Base-by-base conservation (phyloP, 1,140 invertebrate species). In the Drosophila lini region DNA sequence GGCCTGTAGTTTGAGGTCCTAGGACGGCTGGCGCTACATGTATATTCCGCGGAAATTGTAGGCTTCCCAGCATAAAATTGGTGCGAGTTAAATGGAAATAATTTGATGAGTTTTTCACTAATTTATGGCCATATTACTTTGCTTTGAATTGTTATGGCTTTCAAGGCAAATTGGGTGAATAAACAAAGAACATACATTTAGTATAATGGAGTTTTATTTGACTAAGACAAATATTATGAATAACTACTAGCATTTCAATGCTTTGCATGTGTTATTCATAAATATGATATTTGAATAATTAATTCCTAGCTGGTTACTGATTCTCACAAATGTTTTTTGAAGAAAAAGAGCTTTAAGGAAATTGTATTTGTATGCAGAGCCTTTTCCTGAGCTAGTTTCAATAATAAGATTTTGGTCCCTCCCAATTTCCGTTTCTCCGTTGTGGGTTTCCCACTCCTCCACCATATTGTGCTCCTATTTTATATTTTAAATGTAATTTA, bases 401-500 rank as follows among this genome's bases (percentile, higher is more conserved):
- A 15, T 32, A 48, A 53, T 56, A 41, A 13, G 34, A 31, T 42
- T 63, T 42, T 15, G 32, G 50, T 22, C 13, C 16, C 50, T 22
- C 13, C 13, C 28, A 15, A 45, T 32, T 53, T 40, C 25, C 8
- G 11, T 44, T 31, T 22, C 32, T 3, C 4, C 15, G 4, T 9
- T 50, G 9, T 10, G 9, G 13, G 25, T 6, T 48, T 62, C n/a
- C 2, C 4, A 16, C 25, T n/a, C 16, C 25, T 25, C 11, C 42
- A 11, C 36, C 44, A 10, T 59, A 47, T 52, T 45, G 25, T 42
- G 36, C 52, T 75, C 62, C 44, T 55, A 57, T 48, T 58, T 48
- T 58, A 58, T 61, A 40, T 62, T 74, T 84, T 78, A 68, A 80
- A 80, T 84, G 67, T 80, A 84, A 84, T 80, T 84, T 80, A 84